These are phyloP conservation scores for Parazoanthus swiftii DNA, from an alignment of 92 coral and sea anemone genomes.

Conservation along the genomic window DNA sequence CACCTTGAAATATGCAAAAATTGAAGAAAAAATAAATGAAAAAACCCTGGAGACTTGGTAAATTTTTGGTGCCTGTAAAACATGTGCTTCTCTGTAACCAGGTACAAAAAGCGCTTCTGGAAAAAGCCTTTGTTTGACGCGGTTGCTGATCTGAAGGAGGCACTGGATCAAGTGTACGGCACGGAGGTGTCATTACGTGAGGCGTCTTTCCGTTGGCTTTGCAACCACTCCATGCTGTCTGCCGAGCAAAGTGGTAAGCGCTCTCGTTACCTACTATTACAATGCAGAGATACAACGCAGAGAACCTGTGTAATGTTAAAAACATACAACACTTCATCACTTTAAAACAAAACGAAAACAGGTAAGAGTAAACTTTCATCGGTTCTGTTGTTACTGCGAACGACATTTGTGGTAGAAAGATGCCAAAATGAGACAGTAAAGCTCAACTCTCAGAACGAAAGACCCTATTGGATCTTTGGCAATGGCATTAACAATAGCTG, in stretches of 20 bases:
- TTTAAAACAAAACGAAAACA: not conserved
- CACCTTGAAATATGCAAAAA: not conserved
- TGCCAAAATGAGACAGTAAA: too few relatives aligned
- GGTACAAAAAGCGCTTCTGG: constrained; percentile 61
- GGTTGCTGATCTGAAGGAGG: constrained; percentile 45
- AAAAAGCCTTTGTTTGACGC: constrained; percentile 52
- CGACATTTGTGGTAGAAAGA: too few relatives aligned
- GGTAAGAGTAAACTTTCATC: not conserved
- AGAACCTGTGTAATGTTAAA: not conserved
- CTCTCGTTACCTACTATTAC: not conserved
- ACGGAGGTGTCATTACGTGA: constrained; percentile 47
- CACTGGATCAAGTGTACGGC: constrained; percentile 42
- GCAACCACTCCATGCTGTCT: constrained; percentile 59
- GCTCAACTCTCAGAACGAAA: too few relatives aligned
- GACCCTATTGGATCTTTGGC: too few relatives aligned
- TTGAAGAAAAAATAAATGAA: not conserved
- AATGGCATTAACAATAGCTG: too few relatives aligned
- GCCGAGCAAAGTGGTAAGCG: constrained; percentile 40
- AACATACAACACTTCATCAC: too few relatives aligned
- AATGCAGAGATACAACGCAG: not conserved
- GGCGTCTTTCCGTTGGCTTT: constrained; percentile 59
- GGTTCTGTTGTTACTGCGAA: not conserved
- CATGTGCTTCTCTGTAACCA: not conserved
- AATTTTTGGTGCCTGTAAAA: not conserved
- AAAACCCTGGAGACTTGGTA: too few relatives aligned